Percentiles rank a stretch among this genome's conserved stretches.
These are phyloP conservation scores for Papilio glaucus DNA, from an alignment of 1,140 invertebrate genomes.

Conservation along the genomic window DNA sequence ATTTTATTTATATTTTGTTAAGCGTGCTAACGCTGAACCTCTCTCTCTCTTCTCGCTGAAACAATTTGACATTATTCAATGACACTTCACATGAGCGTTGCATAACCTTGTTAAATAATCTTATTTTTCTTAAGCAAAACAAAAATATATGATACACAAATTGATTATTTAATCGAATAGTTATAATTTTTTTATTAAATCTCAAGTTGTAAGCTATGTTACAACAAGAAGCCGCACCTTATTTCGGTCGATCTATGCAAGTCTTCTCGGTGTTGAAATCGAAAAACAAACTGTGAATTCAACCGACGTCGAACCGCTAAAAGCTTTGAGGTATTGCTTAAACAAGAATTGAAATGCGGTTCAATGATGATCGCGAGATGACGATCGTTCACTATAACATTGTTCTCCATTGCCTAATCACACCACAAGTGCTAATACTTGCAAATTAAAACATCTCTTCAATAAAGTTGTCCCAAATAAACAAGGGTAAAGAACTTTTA, in stretches of 20 bases:
- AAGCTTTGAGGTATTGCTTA: constrained; percentile 58
- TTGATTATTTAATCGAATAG: constrained; percentile 8
- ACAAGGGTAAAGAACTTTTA: constrained; percentile 82
- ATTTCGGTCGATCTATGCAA: constrained; percentile 40
- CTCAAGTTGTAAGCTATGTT: constrained; percentile 28
- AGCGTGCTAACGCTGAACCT: not conserved
- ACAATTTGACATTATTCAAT: not conserved
- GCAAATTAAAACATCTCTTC: constrained; percentile 77
- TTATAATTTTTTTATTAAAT: constrained; percentile 14
- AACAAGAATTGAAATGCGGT: constrained; percentile 64
- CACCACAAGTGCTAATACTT: constrained; percentile 62
- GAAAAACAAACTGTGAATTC: constrained; percentile 49
- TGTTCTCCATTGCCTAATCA: constrained; percentile 58
- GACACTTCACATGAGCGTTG: not conserved
- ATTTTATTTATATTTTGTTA: not conserved
- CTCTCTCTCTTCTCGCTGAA: not conserved
- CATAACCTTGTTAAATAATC: not conserved
- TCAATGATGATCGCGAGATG: constrained; percentile 50
- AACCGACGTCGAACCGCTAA: constrained; percentile 51
- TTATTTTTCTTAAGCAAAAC: constrained; percentile 2
- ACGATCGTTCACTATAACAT: constrained; percentile 39
- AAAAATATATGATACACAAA: constrained; percentile 5
- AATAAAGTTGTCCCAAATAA: constrained; percentile 78
- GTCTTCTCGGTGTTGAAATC: constrained; percentile 47
- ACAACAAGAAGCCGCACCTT: constrained; percentile 27